These are phyloP conservation scores for Neuroterus valhalla DNA, from an alignment of 1,140 invertebrate species.

Conservation along the genomic window DNA sequence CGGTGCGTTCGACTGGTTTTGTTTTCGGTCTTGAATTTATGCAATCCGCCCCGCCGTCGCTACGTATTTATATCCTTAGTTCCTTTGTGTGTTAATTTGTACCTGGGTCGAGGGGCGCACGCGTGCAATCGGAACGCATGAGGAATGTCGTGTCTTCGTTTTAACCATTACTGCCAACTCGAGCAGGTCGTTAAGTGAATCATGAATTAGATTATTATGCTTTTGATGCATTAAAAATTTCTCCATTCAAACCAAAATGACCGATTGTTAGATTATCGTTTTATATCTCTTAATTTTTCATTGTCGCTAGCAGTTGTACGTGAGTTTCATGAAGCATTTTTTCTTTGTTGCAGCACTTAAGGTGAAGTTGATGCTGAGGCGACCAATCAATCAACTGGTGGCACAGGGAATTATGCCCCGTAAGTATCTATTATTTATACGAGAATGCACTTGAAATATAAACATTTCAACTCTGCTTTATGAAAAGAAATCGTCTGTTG, in stretches of 20 bases:
- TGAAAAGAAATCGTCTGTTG: no score
- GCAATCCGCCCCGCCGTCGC: conserved; percentile 65
- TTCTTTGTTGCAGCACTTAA: conserved; percentile 89
- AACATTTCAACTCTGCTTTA: no score
- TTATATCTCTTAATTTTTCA: neutral
- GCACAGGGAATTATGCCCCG: conserved; percentile 98
- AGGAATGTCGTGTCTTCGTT: conserved; percentile 44
- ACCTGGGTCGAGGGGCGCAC: conserved; percentile 56
- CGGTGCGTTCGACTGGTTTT: conserved; percentile 65
- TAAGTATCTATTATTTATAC: conserved; percentile 80
- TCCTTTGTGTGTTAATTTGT: conserved; percentile 75
- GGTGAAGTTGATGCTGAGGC: conserved; percentile 95
- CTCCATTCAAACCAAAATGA: neutral
- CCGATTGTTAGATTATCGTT: neutral
- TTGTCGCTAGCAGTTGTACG: neutral
- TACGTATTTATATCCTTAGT: conserved; percentile 67
- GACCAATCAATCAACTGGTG: conserved; percentile 95
- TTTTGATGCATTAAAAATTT: conserved; percentile 7
- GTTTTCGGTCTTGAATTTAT: conserved; percentile 66
- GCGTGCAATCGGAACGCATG: conserved; percentile 47
- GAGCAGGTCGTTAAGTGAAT: conserved; percentile 20
- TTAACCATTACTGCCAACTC: conserved; percentile 32
- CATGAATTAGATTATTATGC: conserved; percentile 30
- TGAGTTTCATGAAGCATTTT: neutral
- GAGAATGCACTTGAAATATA: conserved; percentile 29